A percentile compares a stretch with the other conserved stretches of the same genome.
These are phyloP conservation scores for Sminthopsis crassicaudata DNA, from an alignment of 2,113 vertebrate genomes.

Conservation along the genomic window DNA sequence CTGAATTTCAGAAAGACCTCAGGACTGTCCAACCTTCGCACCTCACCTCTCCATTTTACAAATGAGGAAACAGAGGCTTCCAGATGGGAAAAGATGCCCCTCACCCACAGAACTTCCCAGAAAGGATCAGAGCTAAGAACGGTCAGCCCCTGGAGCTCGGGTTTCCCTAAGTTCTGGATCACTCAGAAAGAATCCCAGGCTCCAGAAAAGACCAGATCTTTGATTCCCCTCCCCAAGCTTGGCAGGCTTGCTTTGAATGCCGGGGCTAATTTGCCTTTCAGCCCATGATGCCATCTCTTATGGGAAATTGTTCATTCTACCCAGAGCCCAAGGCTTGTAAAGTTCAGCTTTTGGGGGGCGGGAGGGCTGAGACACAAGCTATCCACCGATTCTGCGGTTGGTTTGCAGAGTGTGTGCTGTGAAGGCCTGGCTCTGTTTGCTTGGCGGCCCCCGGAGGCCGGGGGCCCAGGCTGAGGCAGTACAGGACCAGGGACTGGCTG, in stretches of 20 bases:
- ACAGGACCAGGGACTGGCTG: background rate
- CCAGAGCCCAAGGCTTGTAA: background rate
- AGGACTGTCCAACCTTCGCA: background rate
- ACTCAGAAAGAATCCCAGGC: background rate
- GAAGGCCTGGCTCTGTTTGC: background rate
- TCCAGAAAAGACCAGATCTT: background rate
- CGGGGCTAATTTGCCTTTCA: background rate
- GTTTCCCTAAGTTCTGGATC: background rate
- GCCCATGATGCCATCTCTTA: background rate
- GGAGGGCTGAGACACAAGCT: accelerated
- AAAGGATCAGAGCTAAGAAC: background rate
- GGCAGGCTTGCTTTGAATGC: background rate
- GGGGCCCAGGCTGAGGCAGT: background rate
- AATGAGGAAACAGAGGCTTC: background rate
- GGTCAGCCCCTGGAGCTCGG: background rate
- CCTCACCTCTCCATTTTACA: background rate
- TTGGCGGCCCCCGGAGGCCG: background rate
- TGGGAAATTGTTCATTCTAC: background rate
- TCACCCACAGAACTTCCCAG: background rate
- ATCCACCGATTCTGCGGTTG: background rate
- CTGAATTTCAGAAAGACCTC: background rate
- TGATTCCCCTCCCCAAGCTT: background rate
- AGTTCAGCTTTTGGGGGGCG: background rate
- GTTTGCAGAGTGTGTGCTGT: background rate
- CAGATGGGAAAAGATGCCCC: background rate